These are phyloP conservation scores for Forbesichthys agassizii DNA, from an alignment of 2,113 vertebrate species.

Conservation along the genomic window DNA sequence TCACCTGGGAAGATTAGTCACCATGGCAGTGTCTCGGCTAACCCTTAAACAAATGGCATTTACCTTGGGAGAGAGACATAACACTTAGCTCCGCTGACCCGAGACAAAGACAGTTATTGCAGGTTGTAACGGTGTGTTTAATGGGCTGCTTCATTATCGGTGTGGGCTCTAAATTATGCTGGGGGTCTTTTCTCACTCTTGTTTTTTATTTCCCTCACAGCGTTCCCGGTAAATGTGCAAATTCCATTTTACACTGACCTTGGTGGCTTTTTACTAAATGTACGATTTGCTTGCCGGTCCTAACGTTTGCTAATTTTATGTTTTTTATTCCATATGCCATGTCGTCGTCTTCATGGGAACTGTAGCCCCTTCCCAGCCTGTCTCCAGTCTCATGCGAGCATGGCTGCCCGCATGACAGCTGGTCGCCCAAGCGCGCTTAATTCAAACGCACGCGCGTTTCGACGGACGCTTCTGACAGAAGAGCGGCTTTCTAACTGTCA, in stretches of 20 bases:
- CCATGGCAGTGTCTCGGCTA: conserved; percentile 41
- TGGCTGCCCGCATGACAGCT: conserved; percentile 51
- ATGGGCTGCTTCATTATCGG: conserved; percentile 12
- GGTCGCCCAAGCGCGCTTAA: conserved; percentile 41
- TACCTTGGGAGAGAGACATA: conserved; percentile 6
- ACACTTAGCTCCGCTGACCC: conserved; percentile 1
- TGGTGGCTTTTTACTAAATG: background rate
- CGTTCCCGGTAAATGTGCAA: no score
- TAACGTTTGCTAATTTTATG: conserved; percentile 25
- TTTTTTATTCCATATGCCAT: conserved; percentile 24
- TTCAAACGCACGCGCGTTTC: conserved; percentile 42
- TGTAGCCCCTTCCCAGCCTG: conserved; percentile 1
- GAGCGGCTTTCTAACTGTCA: conserved; percentile 17
- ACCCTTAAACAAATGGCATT: conserved; percentile 36
- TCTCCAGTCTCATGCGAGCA: conserved; percentile 51
- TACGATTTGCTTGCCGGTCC: background rate
- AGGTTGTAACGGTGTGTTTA: conserved; percentile 19
- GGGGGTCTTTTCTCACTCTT: background rate
- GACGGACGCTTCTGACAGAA: conserved; percentile 41
- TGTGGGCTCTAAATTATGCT: conserved; percentile 5
- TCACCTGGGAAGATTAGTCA: conserved; percentile 39
- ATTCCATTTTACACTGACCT: background rate
- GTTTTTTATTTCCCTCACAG: no score
- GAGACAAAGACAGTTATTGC: background rate
- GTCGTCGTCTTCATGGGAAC: conserved; percentile 12